Conservation (phyloP, 2,888 invertebrate species). For the Amaurobius ferox region DNA sequence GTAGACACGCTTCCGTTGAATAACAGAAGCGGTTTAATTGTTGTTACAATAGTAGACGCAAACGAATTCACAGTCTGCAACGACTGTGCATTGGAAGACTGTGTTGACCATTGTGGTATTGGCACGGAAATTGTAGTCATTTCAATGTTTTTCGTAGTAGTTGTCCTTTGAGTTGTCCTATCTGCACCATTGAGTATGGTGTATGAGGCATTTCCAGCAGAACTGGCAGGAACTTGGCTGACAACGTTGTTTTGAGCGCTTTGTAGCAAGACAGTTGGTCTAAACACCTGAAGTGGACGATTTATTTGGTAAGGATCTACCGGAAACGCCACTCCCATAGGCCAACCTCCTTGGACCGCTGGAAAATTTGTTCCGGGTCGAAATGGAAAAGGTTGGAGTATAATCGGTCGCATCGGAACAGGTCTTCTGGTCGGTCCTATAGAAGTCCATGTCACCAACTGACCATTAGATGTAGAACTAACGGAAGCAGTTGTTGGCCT, state of each 20-base stretch:
- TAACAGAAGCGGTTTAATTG: background rate
- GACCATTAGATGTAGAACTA: background rate
- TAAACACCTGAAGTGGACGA: constrained; percentile 33
- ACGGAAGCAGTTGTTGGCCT: background rate
- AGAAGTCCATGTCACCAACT: constrained; percentile 62
- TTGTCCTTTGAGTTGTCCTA: background rate
- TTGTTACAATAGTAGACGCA: background rate
- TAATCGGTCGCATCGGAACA: constrained; percentile 36
- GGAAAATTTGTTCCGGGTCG: constrained; percentile 40
- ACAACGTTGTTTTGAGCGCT: constrained; percentile 14
- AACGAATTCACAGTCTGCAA: background rate
- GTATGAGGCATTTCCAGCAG: constrained; percentile 10
- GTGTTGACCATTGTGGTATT: constrained; percentile 58
- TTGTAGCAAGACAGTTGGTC: constrained; percentile 19
- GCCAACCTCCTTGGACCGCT: constrained; percentile 32
- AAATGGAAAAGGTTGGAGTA: constrained; percentile 53
- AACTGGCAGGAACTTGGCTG: background rate
- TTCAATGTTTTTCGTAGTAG: background rate
- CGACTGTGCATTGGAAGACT: background rate
- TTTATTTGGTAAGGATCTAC: constrained; percentile 44
- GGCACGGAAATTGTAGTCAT: constrained; percentile 58
- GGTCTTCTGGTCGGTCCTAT: constrained; percentile 47
- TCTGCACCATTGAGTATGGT: constrained; percentile 40
- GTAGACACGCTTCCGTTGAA: background rate
- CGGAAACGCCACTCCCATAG: constrained; percentile 54